phyloP scores from a whole-genome alignment of 2,797 vertebrate species.

The Limnodromus scolopaceus region DNA sequence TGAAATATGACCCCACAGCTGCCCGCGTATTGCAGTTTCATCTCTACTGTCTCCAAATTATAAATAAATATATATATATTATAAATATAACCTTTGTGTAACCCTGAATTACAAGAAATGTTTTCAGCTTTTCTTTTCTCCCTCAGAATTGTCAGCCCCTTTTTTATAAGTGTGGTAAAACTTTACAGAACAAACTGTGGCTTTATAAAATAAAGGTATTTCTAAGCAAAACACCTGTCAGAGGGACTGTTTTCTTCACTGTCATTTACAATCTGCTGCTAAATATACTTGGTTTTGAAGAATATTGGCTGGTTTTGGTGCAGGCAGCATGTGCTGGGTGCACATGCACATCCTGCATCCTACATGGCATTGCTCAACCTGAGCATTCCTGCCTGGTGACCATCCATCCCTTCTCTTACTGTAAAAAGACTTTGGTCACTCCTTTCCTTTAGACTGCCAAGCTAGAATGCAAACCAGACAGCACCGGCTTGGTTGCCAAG shows the following conservation, averaged over 20 bases:
- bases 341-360: background rate
- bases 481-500: background rate
- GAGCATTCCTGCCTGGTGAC: background rate
- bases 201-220: constrained; percentile 93
- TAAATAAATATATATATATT: constrained; percentile 78
- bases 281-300: background rate
- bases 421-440: background rate
- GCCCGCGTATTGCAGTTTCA: background rate
- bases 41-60: constrained; percentile 73
- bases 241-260: constrained; percentile 69
- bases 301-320: background rate
- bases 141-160: constrained; percentile 79
- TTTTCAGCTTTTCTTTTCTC: constrained; percentile 80
- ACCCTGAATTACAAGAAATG: constrained; percentile 75
- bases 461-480: background rate
- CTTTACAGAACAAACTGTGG: constrained; percentile 88
- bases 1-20: constrained; percentile 82
- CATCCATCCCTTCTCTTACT: background rate
- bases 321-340: background rate
- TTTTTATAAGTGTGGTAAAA: constrained; percentile 90
- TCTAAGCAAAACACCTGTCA: constrained; percentile 85
- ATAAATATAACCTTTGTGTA: constrained; percentile 83
- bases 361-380: accelerated
- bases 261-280: background rate
- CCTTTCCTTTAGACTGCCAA: background rate